Percentiles rank a stretch among this genome's conserved stretches.
Conservation (phyloP, 2,797 vertebrate genomes). For the Dallia pectoralis region DNA sequence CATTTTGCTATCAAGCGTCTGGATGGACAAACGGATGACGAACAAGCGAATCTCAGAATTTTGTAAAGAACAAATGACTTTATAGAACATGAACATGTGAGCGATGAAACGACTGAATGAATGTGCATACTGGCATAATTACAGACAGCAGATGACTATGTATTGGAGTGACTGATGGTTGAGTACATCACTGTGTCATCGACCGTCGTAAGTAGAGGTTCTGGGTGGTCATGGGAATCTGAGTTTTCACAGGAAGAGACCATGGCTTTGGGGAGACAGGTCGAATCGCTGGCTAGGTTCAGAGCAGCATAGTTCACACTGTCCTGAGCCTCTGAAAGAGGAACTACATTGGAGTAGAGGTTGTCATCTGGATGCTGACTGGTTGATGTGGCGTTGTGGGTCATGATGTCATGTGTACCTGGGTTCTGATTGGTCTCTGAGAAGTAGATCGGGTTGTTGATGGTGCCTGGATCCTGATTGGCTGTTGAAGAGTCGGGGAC, state of each 20-base stretch:
- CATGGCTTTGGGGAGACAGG: background rate
- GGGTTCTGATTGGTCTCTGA: background rate
- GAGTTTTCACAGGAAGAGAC: too few species aligned
- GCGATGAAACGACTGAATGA: background rate
- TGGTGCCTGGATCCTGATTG: background rate
- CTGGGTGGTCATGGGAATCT: too few species aligned
- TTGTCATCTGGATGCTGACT: background rate
- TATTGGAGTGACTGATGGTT: background rate
- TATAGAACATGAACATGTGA: too few species aligned
- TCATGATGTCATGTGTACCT: background rate
- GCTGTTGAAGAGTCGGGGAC: background rate
- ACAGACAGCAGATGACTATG: background rate
- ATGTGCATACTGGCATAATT: background rate
- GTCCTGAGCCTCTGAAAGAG: too few species aligned
- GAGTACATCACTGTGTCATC: background rate
- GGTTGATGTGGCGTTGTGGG: background rate
- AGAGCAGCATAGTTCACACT: background rate
- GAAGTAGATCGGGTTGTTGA: background rate
- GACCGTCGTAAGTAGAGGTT: background rate
- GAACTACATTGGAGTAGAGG: background rate
- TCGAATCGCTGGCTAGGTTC: background rate
- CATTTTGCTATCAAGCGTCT: too few species aligned
- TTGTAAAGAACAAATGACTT: background rate
- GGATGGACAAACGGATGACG: too few species aligned
- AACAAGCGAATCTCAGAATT: too few species aligned